Evolutionary conservation across 2,113 vertebrate genomes (phyloP).

Genomic region (Balaenoptera acutorostrata): DNA sequence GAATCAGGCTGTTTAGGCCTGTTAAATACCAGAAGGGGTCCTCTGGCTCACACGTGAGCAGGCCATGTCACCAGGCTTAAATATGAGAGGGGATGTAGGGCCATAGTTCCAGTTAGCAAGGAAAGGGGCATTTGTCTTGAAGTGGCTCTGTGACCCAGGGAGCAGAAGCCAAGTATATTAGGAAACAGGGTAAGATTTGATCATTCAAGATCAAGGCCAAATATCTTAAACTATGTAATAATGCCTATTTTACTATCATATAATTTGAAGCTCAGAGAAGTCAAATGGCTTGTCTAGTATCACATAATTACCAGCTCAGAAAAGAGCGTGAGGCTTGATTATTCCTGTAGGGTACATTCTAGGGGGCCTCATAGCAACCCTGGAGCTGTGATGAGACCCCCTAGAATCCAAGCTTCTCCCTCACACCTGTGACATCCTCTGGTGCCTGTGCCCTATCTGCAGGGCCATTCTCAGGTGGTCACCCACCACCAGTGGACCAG

Average conservation of each 20-base stretch:
- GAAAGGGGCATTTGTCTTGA: not conserved
- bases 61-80: not conserved
- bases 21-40: not conserved
- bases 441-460: not conserved
- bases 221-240: not conserved
- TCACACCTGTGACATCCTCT: not conserved
- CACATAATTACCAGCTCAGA: not conserved
- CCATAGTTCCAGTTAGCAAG: not conserved
- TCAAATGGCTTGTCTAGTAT: not conserved
- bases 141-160: not conserved
- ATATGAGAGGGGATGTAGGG: not conserved
- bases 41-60: not conserved
- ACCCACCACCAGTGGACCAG: not conserved
- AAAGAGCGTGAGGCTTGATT: not conserved
- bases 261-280: not conserved
- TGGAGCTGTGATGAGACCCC: not conserved
- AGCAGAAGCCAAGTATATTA: not conserved
- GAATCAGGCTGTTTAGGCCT: not conserved
- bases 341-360: not conserved
- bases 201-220: not conserved
- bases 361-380: not conserved
- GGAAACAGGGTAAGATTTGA: not conserved
- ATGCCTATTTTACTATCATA: not conserved
- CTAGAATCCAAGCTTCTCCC: not conserved
- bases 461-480: not conserved